Evolutionary conservation across 2,888 invertebrate genomes (phyloP), one percentile per base, ranked within the genome.

Genomic region (Ceraclea dissimilis): DNA sequence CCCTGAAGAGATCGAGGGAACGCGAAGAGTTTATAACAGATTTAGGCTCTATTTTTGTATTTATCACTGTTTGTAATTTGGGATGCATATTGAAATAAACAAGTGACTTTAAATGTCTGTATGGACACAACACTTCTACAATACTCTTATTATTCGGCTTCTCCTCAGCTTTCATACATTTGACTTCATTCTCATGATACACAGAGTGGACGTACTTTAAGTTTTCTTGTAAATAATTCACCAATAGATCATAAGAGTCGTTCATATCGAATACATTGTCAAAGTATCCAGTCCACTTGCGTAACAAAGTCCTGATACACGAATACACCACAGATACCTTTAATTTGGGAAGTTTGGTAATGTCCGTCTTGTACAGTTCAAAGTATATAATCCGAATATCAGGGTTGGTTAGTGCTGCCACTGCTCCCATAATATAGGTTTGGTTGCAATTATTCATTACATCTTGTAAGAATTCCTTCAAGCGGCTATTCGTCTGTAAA

Each of bases 221-320:
- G 16, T 54, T 54, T 21, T 39, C 34, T 20, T 39, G 33, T 13
- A 54, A 22, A 19, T 54, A 49, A 2, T 39, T 11, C 11, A 39
- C 8, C 22, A 54, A 21, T 16, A 47, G 16, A 13, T 19, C 16
- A 2, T 49, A 49, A 21, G 11, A 19, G 10, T 46, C 11, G 6
- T 46, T 18, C 17, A 18, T 19, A 5, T 5, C 2, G 5, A 11
- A 10, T 18, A 19, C 34, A 19, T n/a, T 31, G 18, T 34, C 39
- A 26, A 20, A 20, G 21, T 49, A 49, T 13, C 54, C 48, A n/a
- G 47, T 54, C 54, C 55, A 55, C 17, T 51, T 55, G 13, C 18
- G 20, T 8, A 55, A 19, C 10, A 55, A 13, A 8, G 51, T 46
- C 13, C 50, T 50, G 16, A 49, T 54, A 20, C 46, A 52, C 4